A percentile compares a stretch with the other conserved stretches of the same genome.
phyloP scores from a whole-genome alignment of 2,113 vertebrate species.

The Anser brachyrhynchus region DNA sequence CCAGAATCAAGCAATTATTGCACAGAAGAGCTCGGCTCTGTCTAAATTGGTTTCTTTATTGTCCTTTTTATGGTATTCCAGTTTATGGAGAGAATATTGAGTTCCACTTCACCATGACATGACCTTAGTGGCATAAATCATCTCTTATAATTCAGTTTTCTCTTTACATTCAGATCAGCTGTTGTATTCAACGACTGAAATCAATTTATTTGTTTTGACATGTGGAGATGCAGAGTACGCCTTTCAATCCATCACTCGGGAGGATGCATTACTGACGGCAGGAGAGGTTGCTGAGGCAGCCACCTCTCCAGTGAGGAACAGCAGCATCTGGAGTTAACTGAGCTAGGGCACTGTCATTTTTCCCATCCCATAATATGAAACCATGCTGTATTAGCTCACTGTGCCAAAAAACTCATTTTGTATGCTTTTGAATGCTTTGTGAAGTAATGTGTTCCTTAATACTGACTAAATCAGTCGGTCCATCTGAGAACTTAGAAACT shows the following conservation, averaged over 20 bases:
- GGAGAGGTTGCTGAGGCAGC: neutral
- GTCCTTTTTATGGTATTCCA: neutral
- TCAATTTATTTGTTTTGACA: neutral
- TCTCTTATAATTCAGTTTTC: neutral
- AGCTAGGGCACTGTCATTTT: neutral
- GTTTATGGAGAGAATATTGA: neutral
- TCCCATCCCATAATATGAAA: neutral
- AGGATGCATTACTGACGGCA: neutral
- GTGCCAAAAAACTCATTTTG: neutral
- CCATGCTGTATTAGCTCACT: neutral
- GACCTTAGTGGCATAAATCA: neutral
- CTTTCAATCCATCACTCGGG: neutral
- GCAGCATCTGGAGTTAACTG: slow-evolving; percentile 8
- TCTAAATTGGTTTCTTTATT: neutral
- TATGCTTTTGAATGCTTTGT: neutral
- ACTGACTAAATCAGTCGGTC: neutral
- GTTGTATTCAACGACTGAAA: neutral
- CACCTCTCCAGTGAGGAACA: neutral
- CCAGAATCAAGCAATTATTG: neutral
- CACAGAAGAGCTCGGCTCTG: neutral
- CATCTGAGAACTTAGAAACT: neutral
- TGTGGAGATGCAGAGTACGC: neutral
- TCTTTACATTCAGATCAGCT: neutral
- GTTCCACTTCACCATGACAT: neutral
- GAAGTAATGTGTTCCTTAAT: neutral